Base-by-base conservation (phyloP, 2,888 invertebrate genomes). In the Polyommatus iphigenia region DNA sequence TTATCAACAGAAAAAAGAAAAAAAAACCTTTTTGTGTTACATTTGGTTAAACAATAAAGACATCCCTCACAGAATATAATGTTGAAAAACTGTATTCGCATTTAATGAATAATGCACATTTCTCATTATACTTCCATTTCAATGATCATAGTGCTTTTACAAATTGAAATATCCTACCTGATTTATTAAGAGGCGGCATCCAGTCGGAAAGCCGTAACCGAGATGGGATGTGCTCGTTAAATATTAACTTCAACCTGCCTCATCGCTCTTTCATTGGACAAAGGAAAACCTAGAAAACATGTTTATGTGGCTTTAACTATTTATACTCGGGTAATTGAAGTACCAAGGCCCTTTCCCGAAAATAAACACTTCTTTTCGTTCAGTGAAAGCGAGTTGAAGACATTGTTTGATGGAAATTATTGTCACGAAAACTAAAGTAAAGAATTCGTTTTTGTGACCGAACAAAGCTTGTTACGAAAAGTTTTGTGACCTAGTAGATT, bases 131-230 rank as follows among this genome's bases (percentile, higher is more conserved):
- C 20, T 67, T 15, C 29, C 29, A 67, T 67, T 67, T 67, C 29
- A 67, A 67, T 67, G 67, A 67, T 29, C 67, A 62, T 32, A 73
- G 41, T 75, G 75, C 24, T 54, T 75, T 54, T 54, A 50, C 15
- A 75, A 75, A 54, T 75, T 50, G 75, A 75, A 75, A 54, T 54
- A 75, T 54, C 29, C 29, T 32, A 29, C 46, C 75, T 75, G 75
- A 75, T 75, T 75, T 54, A 75, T 75, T 54, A 29, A 75, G 50
- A 75, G 29, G 75, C 75, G 24, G 50, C 54, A 32, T 54, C 54
- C 50, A 54, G 54, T 75, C 75, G 75, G 75, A 75, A 75, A 54
- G 54, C 18, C 54, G 75, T 75, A 75, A 75, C 75, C 75, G 75
- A 75, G 75, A 75, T 73, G 75, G 54, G 54, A 75, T 75, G 54